These are phyloP conservation scores for Syritta pipiens DNA, from an alignment of 2,888 invertebrate genomes.

Conservation along the genomic window DNA sequence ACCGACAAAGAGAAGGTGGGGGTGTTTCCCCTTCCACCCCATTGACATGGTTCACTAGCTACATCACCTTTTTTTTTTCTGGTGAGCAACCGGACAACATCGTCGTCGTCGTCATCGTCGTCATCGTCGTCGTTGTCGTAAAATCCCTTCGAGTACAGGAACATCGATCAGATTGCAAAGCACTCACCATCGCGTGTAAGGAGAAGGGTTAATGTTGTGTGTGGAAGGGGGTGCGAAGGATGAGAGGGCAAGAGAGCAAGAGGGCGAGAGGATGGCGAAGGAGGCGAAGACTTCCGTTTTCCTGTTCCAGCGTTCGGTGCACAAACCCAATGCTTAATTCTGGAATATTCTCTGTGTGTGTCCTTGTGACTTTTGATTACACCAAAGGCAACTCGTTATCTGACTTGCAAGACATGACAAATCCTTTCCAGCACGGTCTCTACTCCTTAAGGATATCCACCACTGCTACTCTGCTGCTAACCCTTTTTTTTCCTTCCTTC, in stretches of 20 bases:
- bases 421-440: conserved; percentile 57
- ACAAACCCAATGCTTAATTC: conserved; percentile 60
- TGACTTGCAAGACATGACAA: conserved; percentile 64
- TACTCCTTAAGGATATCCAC: conserved; percentile 30
- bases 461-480: conserved; percentile 11
- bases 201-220: conserved; percentile 6
- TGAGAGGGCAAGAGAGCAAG: too few species aligned
- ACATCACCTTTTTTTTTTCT: conserved; percentile 56
- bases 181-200: conserved; percentile 8
- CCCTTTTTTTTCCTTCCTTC: neutral
- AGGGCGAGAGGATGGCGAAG: too few species aligned
- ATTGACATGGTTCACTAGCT: conserved; percentile 55
- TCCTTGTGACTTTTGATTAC: conserved; percentile 69
- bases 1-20: conserved; percentile 23
- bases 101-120: conserved; percentile 44
- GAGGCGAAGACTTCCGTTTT: conserved; percentile 38
- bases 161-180: conserved; percentile 54
- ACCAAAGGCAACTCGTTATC: conserved; percentile 67
- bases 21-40: conserved; percentile 43
- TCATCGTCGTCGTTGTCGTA: conserved; percentile 38
- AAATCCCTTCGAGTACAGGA: conserved; percentile 37
- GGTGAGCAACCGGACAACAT: conserved; percentile 43
- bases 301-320: conserved; percentile 29
- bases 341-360: conserved; percentile 48
- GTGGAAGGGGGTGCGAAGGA: conserved; percentile 13